Conservation (phyloP, 2,888 invertebrate species). For the Chesias legatella region DNA sequence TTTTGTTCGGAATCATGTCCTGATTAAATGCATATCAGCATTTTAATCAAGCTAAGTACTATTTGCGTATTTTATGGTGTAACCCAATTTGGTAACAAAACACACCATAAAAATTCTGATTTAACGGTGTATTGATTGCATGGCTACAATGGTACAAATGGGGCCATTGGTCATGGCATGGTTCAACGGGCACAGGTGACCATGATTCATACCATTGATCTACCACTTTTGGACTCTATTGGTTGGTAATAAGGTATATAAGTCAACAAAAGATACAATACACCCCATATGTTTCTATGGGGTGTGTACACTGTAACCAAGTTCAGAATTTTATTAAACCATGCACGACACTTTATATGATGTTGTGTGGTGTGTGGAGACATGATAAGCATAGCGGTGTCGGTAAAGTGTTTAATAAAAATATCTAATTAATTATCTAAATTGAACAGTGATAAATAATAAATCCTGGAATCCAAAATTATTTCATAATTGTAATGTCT, state of each 20-base stretch:
- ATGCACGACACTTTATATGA: neutral
- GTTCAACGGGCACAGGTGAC: slow-evolving; percentile 11
- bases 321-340: slow-evolving; percentile 1
- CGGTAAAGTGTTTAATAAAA: slow-evolving; percentile 2
- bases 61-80: slow-evolving; percentile 4
- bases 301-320: neutral
- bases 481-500: neutral
- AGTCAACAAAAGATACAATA: neutral
- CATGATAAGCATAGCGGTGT: slow-evolving; percentile 12
- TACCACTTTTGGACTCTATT: too few relatives aligned
- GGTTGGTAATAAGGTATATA: too few relatives aligned
- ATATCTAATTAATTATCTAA: neutral
- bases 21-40: slow-evolving; percentile 3
- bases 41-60: neutral
- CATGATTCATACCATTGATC: neutral
- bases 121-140: slow-evolving; percentile 18
- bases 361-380: slow-evolving; percentile 3
- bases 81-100: slow-evolving; percentile 8
- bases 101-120: slow-evolving; percentile 6
- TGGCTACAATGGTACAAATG: slow-evolving; percentile 8
- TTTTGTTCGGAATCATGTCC: too few relatives aligned
- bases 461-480: slow-evolving; percentile 13
- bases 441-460: too few relatives aligned
- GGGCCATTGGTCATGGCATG: slow-evolving; percentile 2
- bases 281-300: neutral